Evolutionary conservation across 2,113 vertebrate genomes (phyloP), one percentile per base, ranked within the genome.

Genomic region (Chloropsis hardwickii): DNA sequence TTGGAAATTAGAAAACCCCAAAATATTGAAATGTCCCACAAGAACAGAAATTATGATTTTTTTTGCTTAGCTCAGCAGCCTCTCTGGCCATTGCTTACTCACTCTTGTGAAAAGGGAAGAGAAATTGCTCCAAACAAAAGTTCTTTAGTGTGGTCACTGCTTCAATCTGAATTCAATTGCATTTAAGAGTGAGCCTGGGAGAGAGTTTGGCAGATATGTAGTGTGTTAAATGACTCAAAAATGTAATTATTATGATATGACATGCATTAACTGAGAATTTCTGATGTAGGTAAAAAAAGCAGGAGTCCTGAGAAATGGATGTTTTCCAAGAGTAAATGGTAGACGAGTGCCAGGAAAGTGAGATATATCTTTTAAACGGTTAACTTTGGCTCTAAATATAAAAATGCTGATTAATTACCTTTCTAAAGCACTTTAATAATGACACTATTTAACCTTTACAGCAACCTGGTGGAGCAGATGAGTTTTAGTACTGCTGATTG

Each of bases 91-190:
- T 62, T 74, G 35, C 33, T 53, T 48, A 58, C 66, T 81, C 79
- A 45, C 47, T 92, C 78, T 76, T 65, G 33, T 88, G 67, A 90
- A 95, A 95, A 96, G 48, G 48, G 79, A 96, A 58, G 57, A 94
- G 48, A 86, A 91, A 85, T 92, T 93, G 31, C 60, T 89, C 76
- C 77, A 91, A 97, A 96, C 23, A 85, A 51, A 95, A 91, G 64
- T 60, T 64, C 73, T 95, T 94, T 86, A 92, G n/a, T 71, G 70
- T 97, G 94, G 86, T 92, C 94, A 94, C 33, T 85, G 58, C 81
- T 97, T 97, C 94, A 90, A 58, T 95, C 94, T 96, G 79, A 97
- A 94, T 96, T 95, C 56, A 96, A 82, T 81, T 97, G 70, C 96
- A 94, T 79, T 95, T 86, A 37, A 40, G 42, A 91, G 76, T 92